Conservation (phyloP, 2,888 invertebrate genomes). For the Chamaedrilus cognettii region DNA sequence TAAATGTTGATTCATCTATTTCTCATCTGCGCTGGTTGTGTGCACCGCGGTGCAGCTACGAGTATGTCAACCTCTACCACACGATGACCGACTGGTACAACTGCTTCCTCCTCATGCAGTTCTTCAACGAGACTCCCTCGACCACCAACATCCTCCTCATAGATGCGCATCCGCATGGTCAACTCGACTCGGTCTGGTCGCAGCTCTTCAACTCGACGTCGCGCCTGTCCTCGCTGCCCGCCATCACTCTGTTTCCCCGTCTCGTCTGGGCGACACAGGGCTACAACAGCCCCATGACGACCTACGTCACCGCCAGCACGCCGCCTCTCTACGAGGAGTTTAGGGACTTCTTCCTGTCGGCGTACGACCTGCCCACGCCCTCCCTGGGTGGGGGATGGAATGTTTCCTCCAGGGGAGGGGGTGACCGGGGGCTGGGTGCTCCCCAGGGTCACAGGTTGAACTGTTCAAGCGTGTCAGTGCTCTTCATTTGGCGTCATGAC, state of each 20-base stretch:
- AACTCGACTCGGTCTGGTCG: conserved; percentile 49
- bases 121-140: conserved; percentile 34
- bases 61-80: conserved; percentile 38
- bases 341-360: conserved; percentile 47
- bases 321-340: conserved; percentile 52
- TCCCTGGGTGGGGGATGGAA: too few relatives aligned
- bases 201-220: conserved; percentile 47
- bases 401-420: too few relatives aligned
- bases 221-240: conserved; percentile 41
- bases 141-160: conserved; percentile 46
- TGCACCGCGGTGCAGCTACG: conserved; percentile 26
- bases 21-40: too few relatives aligned
- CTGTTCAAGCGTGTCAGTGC: conserved; percentile 44
- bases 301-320: conserved; percentile 27
- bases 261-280: conserved; percentile 51
- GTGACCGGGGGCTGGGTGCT: too few relatives aligned
- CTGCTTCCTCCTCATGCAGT: conserved; percentile 38
- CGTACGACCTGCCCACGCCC: conserved; percentile 33
- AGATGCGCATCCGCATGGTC: conserved; percentile 54
- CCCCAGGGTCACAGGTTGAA: conserved; percentile 37
- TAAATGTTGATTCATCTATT: too few relatives aligned
- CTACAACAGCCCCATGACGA: conserved; percentile 51
- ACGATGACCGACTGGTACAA: conserved; percentile 42
- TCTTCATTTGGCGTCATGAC: conserved; percentile 53
- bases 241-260: conserved; percentile 32